Evolutionary conservation across 2,797 vertebrate genomes (phyloP), one percentile per base, ranked within the genome.

Genomic region (Gastrophryne carolinensis): DNA sequence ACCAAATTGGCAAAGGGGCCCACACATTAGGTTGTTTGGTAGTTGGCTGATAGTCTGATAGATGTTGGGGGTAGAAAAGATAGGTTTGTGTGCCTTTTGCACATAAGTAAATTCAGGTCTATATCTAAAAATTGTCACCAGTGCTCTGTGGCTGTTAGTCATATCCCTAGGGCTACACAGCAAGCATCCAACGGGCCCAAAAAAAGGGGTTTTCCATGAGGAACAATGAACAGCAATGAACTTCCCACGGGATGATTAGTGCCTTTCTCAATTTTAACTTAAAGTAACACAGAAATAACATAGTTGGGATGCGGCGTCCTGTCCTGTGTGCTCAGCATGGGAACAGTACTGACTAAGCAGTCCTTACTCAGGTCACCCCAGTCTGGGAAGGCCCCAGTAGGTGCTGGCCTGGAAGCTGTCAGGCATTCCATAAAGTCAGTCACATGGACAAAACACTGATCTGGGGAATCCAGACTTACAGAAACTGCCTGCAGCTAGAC

Each of bases 281-380:
- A 35, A 44, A 63, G 56, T 53, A 32, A 23, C 35, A 13, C 65
- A 54, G 54, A 54, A 70, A 70, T 11, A 76, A 76, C 66, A 76
- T 2, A 17, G 15, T 61, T 62, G 47, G 66, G 73, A 54, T 52
- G 56, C 13, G 15, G 64, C 11, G 29, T 32, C 47, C 3, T 17
- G 74, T 76, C 54, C 47, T 76, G 73, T 34, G 8, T 32, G 49
- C 24, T 70, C 74, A 76, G 74, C 74, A 63, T 76, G 74, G 66
- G 74, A 76, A 76, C 65, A 13, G 32, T 58, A 53, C 74, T 76
- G 74, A 76, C 44, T 76, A 76, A 76, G 74, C 74, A 49, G 37
- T 60, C 52, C 53, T 68, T 68, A 27, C 29, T 37, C 41, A n/a
- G 37, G 56, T 69, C 65, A 69, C 74, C 66, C 63, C 49, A 34